Percentiles rank a stretch among this genome's conserved stretches.
Evolutionary conservation across 1,140 invertebrate genomes (phyloP).

Genomic region (Lasaia peninsularis): DNA sequence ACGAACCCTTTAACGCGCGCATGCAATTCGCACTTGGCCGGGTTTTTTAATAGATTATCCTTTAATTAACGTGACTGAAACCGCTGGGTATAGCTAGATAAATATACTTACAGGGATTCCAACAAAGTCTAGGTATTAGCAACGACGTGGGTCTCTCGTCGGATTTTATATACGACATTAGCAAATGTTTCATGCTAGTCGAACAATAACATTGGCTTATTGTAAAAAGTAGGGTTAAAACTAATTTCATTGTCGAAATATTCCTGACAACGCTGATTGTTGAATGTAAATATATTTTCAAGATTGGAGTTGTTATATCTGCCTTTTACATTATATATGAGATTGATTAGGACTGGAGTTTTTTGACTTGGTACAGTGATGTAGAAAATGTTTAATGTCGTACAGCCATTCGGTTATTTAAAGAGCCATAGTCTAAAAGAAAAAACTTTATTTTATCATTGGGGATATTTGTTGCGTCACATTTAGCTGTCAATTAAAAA

Average conservation of each 20-base stretch:
- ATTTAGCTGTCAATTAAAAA: no score
- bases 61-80: no score
- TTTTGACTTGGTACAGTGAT: neutral
- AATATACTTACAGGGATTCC: slow-evolving; percentile 48
- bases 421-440: no score
- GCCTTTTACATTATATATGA: no score
- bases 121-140: slow-evolving; percentile 45
- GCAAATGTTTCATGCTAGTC: slow-evolving; percentile 25
- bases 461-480: no score
- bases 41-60: no score
- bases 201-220: neutral
- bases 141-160: slow-evolving; percentile 43
- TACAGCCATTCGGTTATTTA: no score
- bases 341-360: neutral
- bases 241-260: neutral
- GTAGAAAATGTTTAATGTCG: neutral
- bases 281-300: neutral
- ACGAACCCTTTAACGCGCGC: no score
- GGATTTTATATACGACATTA: slow-evolving; percentile 38
- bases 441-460: no score
- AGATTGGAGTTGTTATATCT: no score
- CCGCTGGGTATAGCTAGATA: no score
- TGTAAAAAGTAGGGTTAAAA: neutral
- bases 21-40: no score
- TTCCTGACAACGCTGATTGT: neutral